Conservation (phyloP, 2,113 vertebrate species). For the Antidorcas marsupialis region DNA sequence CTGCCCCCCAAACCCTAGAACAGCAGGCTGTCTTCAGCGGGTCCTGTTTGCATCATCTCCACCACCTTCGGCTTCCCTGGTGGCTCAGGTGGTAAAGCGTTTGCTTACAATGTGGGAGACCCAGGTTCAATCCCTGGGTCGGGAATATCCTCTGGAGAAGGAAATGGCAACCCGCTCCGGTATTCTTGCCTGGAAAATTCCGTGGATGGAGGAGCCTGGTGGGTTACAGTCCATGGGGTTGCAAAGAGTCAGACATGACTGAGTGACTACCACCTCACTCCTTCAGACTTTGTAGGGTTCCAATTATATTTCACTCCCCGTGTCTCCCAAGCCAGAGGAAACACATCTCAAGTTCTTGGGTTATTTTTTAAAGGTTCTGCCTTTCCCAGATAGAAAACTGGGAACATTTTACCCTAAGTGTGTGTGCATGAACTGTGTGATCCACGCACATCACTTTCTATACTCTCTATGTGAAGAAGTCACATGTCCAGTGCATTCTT, state of each 20-base stretch:
- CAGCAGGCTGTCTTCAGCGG: background rate
- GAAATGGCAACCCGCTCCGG: background rate
- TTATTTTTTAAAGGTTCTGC: background rate
- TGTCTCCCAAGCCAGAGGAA: background rate
- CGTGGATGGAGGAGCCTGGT: fast-evolving
- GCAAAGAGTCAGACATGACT: background rate
- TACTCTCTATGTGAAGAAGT: background rate
- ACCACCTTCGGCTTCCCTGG: background rate
- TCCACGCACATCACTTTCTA: background rate
- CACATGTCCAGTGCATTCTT: background rate
- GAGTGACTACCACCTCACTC: background rate
- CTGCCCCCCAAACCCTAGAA: background rate
- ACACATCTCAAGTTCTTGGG: background rate
- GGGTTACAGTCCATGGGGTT: background rate
- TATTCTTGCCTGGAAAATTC: background rate
- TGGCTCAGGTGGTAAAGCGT: background rate
- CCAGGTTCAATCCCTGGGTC: background rate
- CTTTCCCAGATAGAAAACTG: background rate
- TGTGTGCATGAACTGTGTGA: background rate
- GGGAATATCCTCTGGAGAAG: background rate
- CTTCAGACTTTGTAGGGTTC: background rate
- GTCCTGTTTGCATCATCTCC: background rate
- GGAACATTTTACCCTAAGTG: background rate
- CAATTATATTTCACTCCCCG: background rate
- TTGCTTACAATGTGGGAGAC: background rate